Conservation (phyloP, 2,113 vertebrate genomes). For the Calyptomena viridis region DNA sequence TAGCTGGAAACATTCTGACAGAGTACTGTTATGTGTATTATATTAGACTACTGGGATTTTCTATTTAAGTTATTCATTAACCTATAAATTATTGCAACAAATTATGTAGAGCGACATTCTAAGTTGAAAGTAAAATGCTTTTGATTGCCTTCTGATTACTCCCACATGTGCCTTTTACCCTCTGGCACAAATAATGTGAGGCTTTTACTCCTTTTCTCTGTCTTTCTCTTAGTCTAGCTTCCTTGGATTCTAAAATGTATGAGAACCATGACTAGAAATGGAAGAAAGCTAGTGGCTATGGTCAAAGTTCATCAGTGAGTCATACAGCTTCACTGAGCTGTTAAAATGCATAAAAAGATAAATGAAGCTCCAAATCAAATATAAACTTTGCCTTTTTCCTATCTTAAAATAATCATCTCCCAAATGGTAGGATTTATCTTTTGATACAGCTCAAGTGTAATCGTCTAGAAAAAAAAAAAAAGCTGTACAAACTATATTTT, state of each 20-base stretch:
- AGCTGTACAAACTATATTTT: neutral
- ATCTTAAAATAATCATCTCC: neutral
- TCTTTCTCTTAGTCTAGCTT: neutral
- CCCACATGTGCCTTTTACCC: neutral
- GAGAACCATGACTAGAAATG: neutral
- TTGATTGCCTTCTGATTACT: neutral
- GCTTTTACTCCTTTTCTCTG: neutral
- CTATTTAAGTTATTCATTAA: neutral
- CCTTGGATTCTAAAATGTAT: neutral
- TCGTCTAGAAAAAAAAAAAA: neutral
- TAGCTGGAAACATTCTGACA: neutral
- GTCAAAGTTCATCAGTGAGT: neutral
- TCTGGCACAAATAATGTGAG: neutral
- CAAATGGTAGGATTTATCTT: neutral
- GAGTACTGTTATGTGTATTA: neutral
- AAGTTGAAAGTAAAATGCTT: neutral
- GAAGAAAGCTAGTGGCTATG: neutral
- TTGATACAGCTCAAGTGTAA: neutral
- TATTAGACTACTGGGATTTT: neutral
- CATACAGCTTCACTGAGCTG: neutral
- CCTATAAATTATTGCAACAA: neutral
- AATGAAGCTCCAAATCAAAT: neutral
- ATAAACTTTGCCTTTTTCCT: neutral
- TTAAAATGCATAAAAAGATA: neutral
- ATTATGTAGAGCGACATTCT: neutral